phyloP scores from a whole-genome alignment of 2,888 invertebrate species.

The Synergus itoensis region DNA sequence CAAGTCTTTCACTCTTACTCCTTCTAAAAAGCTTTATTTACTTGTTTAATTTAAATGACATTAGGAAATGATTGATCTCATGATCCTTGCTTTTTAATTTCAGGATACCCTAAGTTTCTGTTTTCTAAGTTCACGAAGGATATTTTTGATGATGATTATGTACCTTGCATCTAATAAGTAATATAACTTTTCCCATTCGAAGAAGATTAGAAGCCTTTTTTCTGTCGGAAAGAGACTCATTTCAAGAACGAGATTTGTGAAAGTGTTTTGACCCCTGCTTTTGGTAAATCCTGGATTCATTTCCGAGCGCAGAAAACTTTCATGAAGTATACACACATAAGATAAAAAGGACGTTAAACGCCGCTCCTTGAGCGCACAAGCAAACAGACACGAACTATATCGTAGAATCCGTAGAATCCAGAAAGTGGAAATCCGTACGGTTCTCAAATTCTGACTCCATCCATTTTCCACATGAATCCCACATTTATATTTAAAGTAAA shows the following conservation, averaged over 20 bases:
- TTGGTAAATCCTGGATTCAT: constrained; percentile 20
- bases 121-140: neutral
- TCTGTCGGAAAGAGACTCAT: neutral
- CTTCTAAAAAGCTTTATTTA: neutral
- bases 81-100: too few relatives aligned
- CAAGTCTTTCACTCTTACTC: neutral
- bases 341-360: constrained; percentile 56
- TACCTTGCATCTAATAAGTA: neutral
- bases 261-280: neutral
- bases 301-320: constrained; percentile 31
- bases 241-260: neutral
- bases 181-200: neutral
- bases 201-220: neutral
- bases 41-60: neutral
- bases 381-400: neutral
- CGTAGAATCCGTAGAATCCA: neutral
- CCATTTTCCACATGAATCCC: neutral
- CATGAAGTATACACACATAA: constrained; percentile 9
- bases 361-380: constrained; percentile 49
- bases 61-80: neutral
- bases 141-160: neutral
- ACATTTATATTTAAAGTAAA: neutral
- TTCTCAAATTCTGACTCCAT: neutral
- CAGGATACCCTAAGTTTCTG: neutral
- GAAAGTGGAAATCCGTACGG: neutral